Percentiles rank a stretch among this genome's conserved stretches.
Evolutionary conservation across 2,888 invertebrate species (phyloP).

Genomic region (Drosophila birchii): DNA sequence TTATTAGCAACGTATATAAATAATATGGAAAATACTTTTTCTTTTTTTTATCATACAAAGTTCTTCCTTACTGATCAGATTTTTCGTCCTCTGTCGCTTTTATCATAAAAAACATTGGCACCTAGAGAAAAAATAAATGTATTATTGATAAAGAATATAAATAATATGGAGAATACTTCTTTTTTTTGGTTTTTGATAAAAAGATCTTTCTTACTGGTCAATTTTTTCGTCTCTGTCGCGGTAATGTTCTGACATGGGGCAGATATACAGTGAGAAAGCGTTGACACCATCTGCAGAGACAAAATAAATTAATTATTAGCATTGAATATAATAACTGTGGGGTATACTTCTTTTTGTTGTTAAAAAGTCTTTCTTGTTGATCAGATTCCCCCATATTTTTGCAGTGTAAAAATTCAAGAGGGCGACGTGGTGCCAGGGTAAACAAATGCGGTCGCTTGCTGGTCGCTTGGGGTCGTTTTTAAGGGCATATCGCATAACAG

Average conservation of each 20-base stretch:
- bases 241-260: too few relatives aligned
- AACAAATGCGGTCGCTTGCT: conserved; percentile 70
- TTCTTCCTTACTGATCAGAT: neutral
- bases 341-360: accelerated
- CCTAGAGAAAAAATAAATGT: too few relatives aligned
- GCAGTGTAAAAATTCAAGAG: conserved; percentile 8
- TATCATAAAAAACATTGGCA: too few relatives aligned
- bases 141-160: too few relatives aligned
- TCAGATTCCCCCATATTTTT: neutral
- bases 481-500: conserved; percentile 64
- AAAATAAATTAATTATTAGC: neutral
- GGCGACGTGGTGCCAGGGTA: conserved; percentile 31
- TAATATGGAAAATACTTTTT: too few relatives aligned
- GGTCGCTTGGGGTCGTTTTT: conserved; percentile 41
- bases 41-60: accelerated
- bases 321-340: too few relatives aligned
- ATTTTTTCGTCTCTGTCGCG: too few relatives aligned
- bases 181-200: too few relatives aligned
- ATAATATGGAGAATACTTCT: too few relatives aligned
- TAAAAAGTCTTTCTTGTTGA: accelerated
- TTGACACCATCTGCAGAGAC: neutral
- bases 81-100: too few relatives aligned
- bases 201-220: too few relatives aligned
- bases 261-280: neutral
- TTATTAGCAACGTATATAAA: too few relatives aligned